A percentile compares a stretch with the other conserved stretches of the same genome.
Conservation (phyloP, 1,140 invertebrate genomes). For the Fopius arisanus region DNA sequence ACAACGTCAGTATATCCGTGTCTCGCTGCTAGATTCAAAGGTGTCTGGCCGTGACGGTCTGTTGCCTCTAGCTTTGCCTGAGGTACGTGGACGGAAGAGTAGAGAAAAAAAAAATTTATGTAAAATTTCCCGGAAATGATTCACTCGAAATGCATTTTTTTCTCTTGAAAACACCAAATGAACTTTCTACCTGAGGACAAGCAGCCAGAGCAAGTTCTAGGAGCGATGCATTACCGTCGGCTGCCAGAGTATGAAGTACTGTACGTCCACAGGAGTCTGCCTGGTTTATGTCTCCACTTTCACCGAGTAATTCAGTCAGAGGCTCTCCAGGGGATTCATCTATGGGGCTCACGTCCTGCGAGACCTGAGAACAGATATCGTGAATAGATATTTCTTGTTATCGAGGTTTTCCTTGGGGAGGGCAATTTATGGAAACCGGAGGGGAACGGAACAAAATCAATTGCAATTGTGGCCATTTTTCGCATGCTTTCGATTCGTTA, state of each 20-base stretch:
- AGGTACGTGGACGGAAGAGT: too few relatives aligned
- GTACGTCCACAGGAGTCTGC: conserved; percentile 74
- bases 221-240: conserved; percentile 75
- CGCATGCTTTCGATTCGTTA: neutral
- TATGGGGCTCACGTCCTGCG: conserved; percentile 59
- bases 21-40: conserved; percentile 83
- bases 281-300: conserved; percentile 62
- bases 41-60: conserved; percentile 82
- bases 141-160: neutral
- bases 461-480: neutral
- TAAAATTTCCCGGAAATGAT: neutral
- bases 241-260: conserved; percentile 77
- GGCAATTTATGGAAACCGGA: neutral
- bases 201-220: conserved; percentile 71
- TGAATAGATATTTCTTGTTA: conserved; percentile 17
- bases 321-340: conserved; percentile 61
- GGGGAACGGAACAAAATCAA: neutral
- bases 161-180: neutral
- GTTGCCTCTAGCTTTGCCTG: conserved; percentile 70
- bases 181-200: conserved; percentile 60
- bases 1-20: conserved; percentile 81
- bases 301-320: conserved; percentile 59
- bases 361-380: conserved; percentile 46
- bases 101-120: neutral
- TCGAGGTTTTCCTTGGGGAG: neutral